A percentile compares a stretch with the other conserved stretches of the same genome.
Conservation (phyloP, 2,888 invertebrate species). For the Choristoneura rosaceana region DNA sequence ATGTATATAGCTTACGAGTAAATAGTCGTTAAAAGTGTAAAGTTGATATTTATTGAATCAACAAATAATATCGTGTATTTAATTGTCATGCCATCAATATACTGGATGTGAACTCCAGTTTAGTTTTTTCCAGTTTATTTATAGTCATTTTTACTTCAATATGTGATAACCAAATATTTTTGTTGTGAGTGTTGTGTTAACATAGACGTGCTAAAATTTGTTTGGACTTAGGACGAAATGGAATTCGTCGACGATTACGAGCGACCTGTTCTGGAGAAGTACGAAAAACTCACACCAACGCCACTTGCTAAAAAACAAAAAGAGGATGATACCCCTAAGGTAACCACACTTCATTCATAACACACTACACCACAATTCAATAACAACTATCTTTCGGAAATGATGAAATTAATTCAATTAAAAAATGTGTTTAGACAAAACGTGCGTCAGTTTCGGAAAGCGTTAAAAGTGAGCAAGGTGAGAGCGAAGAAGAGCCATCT, state of each 20-base stretch:
- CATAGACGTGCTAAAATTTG: slow-evolving; percentile 71
- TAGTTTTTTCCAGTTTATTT: slow-evolving; percentile 5
- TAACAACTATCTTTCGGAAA: slow-evolving; percentile 42
- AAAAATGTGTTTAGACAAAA: slow-evolving; percentile 66
- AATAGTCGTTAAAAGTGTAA: slow-evolving; percentile 26
- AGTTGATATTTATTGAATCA: slow-evolving; percentile 9
- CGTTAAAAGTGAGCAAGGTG: slow-evolving; percentile 74
- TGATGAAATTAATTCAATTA: slow-evolving; percentile 12
- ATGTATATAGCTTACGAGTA: slow-evolving; percentile 60
- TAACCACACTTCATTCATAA: slow-evolving; percentile 60
- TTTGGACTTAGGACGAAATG: slow-evolving; percentile 77
- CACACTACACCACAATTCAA: slow-evolving; percentile 54
- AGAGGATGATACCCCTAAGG: slow-evolving; percentile 79
- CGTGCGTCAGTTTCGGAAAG: slow-evolving; percentile 77
- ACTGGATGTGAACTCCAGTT: slow-evolving; percentile 20
- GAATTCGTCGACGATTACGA: slow-evolving; percentile 90
- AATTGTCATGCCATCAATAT: slow-evolving; percentile 2
- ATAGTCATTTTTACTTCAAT: slow-evolving; percentile 28
- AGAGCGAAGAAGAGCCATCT: slow-evolving; percentile 76
- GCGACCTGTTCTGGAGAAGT: slow-evolving; percentile 90
- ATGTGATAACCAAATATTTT: slow-evolving; percentile 59
- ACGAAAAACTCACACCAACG: slow-evolving; percentile 86
- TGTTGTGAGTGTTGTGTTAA: slow-evolving; percentile 65
- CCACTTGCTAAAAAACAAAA: slow-evolving; percentile 82
- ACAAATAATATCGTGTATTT: neutral